These are phyloP conservation scores for Mycalesis mineus DNA, from an alignment of 2,888 invertebrate genomes.

Conservation along the genomic window DNA sequence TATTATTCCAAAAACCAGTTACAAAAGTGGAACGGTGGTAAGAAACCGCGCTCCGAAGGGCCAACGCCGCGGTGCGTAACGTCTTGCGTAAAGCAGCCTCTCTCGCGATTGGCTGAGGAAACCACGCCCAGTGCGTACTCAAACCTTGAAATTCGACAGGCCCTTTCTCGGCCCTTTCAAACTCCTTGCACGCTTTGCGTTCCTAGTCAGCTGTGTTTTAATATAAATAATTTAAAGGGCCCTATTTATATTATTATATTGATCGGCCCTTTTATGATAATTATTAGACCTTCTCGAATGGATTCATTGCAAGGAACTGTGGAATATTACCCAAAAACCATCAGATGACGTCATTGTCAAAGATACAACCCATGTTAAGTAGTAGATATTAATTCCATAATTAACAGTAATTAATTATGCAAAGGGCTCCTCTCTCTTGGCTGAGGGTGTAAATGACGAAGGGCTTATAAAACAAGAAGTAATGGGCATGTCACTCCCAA, in stretches of 20 bases:
- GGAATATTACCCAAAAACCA: background rate
- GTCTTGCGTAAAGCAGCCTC: conserved; percentile 61
- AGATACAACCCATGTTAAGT: background rate
- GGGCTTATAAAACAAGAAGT: conserved; percentile 66
- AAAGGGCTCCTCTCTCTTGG: conserved; percentile 22
- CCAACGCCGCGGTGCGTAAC: conserved; percentile 47
- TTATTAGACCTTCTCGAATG: background rate
- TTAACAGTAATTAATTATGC: conserved; percentile 14
- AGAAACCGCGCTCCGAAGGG: conserved; percentile 34
- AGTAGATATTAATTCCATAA: background rate
- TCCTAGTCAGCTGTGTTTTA: conserved; percentile 75
- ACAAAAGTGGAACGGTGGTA: conserved; percentile 32
- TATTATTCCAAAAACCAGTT: background rate
- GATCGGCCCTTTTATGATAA: conserved; percentile 5
- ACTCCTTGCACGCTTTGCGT: conserved; percentile 57
- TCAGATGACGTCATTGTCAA: background rate
- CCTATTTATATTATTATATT: conserved; percentile 33
- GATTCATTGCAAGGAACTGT: background rate
- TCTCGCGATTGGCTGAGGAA: conserved; percentile 59
- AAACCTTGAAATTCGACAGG: conserved; percentile 66
- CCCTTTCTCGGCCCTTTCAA: conserved; percentile 68
- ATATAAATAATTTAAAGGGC: conserved; percentile 79
- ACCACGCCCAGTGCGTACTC: conserved; percentile 73
- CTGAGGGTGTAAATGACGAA: conserved; percentile 66
- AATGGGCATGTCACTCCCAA: conserved; percentile 80